Percentiles rank a stretch among this genome's conserved stretches.
phyloP scores from a whole-genome alignment of 2,797 vertebrate species.

The Pangasius krempfi region DNA sequence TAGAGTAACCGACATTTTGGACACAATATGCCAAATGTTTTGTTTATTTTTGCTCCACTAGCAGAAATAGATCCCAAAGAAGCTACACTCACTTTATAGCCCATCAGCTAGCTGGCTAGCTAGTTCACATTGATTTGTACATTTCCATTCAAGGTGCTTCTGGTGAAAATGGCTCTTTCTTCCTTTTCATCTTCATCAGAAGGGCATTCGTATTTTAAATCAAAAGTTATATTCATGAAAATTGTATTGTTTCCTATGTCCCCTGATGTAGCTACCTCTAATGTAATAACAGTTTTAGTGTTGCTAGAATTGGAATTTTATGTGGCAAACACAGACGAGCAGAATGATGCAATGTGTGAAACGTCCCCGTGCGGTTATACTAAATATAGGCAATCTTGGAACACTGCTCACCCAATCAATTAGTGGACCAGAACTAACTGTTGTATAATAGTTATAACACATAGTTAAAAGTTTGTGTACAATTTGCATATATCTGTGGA shows the following conservation, averaged over 20 bases:
- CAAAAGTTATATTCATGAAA: background rate
- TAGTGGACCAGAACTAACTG: background rate
- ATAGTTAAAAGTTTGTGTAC: background rate
- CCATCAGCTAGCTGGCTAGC: background rate
- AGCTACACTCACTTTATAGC: background rate
- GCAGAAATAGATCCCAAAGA: background rate
- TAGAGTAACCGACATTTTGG: background rate
- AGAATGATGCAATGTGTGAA: background rate
- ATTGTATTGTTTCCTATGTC: background rate
- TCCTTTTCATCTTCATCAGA: background rate
- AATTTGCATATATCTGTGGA: slow-evolving; percentile 23
- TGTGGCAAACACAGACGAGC: background rate
- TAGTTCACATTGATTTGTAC: background rate
- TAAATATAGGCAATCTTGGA: background rate
- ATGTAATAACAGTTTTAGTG: background rate
- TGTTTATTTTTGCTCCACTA: background rate
- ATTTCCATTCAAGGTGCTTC: background rate
- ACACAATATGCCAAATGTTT: background rate
- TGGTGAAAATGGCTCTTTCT: background rate
- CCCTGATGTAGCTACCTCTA: background rate
- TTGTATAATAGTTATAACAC: background rate
- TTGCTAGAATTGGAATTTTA: background rate
- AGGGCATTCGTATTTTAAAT: background rate
- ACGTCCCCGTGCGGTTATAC: background rate
- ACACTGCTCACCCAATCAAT: background rate